These are phyloP conservation scores for Thryonomys swinderianus DNA, from an alignment of 2,113 vertebrate genomes.

Conservation along the genomic window DNA sequence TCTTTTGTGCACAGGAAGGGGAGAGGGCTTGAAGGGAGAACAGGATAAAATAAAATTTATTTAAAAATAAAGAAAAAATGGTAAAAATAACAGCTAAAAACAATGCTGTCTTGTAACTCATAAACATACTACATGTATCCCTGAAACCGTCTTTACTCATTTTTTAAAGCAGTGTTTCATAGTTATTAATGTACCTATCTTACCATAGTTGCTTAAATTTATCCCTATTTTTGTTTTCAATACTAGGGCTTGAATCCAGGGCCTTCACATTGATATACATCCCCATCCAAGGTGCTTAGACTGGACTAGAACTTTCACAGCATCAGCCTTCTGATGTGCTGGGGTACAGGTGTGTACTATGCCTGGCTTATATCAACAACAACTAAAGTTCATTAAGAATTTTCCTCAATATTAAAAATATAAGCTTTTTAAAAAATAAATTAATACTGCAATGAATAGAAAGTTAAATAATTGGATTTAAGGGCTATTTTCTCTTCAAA, in stretches of 20 bases:
- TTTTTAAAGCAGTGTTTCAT: constrained; percentile 26
- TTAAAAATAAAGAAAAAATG: too few relatives aligned
- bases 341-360: background rate
- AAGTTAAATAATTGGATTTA: background rate
- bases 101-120: too few relatives aligned
- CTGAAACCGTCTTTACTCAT: background rate
- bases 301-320: background rate
- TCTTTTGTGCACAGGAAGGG: too few relatives aligned
- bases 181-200: background rate
- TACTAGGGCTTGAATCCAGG: background rate
- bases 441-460: background rate
- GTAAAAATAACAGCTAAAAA: too few relatives aligned
- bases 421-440: constrained; percentile 15
- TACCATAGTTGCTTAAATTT: constrained; percentile 6
- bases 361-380: background rate
- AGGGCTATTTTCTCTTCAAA: background rate
- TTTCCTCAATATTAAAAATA: background rate
- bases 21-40: too few relatives aligned
- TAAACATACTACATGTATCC: background rate
- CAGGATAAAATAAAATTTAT: too few relatives aligned
- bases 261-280: background rate
- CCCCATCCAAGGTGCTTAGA: background rate
- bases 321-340: background rate
- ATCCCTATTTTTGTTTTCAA: background rate
- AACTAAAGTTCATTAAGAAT: background rate